Percentiles rank a stretch among this genome's conserved stretches.
Conservation (phyloP, 2,113 vertebrate genomes). For the Peromyscus leucopus region DNA sequence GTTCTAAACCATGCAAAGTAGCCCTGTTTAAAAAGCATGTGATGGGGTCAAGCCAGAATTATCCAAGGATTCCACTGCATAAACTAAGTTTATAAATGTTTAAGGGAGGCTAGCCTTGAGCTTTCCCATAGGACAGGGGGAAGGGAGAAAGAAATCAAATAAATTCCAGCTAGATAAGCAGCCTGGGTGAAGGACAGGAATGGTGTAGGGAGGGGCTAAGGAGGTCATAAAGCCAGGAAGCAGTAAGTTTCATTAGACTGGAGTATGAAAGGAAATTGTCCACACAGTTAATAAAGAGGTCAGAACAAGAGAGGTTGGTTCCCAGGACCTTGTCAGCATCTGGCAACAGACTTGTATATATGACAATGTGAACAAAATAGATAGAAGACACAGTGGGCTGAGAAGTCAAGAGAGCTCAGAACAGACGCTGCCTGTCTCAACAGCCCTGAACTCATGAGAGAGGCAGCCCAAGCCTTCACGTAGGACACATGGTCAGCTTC, state of each 20-base stretch:
- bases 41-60: conserved; percentile 66
- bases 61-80: conserved; percentile 42
- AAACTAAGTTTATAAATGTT: conserved; percentile 65
- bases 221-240: conserved; percentile 80
- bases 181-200: conserved; percentile 64
- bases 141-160: conserved; percentile 67
- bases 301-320: conserved; percentile 86
- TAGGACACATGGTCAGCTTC: not conserved
- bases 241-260: conserved; percentile 86
- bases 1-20: not conserved
- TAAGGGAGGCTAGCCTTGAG: conserved; percentile 60
- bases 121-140: conserved; percentile 65
- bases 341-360: conserved; percentile 82
- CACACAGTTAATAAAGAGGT: conserved; percentile 87
- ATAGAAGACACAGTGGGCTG: conserved; percentile 49
- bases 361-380: conserved; percentile 80
- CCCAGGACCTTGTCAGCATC: conserved; percentile 87
- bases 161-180: conserved; percentile 76
- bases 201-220: not conserved
- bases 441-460: conserved; percentile 11
- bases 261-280: conserved; percentile 86
- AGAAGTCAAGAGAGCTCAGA: not conserved
- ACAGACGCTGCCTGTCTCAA: conserved; percentile 35
- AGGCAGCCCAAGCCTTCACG: not conserved
- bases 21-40: conserved; percentile 38